Conservation (phyloP, 2,113 vertebrate species). For the Macheiramphus alcinus region DNA sequence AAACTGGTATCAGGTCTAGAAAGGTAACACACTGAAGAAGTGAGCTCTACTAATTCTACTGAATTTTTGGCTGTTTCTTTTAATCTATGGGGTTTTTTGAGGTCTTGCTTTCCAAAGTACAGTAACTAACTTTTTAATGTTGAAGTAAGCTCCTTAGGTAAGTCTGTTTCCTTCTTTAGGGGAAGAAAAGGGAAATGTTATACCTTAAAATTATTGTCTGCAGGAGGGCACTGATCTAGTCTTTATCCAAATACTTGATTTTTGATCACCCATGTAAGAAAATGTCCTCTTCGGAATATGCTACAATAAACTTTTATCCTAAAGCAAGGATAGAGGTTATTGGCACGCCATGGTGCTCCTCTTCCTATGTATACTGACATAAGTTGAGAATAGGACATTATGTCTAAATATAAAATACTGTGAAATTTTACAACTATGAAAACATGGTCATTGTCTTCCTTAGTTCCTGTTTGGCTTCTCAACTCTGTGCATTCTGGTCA, state of each 20-base stretch:
- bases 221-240: background rate
- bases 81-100: background rate
- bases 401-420: background rate
- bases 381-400: background rate
- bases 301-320: background rate
- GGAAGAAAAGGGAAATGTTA: background rate
- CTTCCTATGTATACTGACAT: background rate
- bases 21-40: background rate
- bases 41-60: background rate
- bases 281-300: background rate
- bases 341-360: background rate
- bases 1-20: background rate
- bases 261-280: background rate
- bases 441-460: background rate
- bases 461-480: background rate
- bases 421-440: background rate
- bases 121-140: background rate
- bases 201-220: background rate
- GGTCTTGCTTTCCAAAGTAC: background rate
- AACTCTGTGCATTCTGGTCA: background rate
- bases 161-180: background rate
- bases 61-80: background rate
- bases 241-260: background rate
- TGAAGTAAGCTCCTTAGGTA: background rate
- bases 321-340: background rate